These are phyloP conservation scores for Acanthoscelides obtectus DNA, from an alignment of 2,888 invertebrate species.

Conservation along the genomic window DNA sequence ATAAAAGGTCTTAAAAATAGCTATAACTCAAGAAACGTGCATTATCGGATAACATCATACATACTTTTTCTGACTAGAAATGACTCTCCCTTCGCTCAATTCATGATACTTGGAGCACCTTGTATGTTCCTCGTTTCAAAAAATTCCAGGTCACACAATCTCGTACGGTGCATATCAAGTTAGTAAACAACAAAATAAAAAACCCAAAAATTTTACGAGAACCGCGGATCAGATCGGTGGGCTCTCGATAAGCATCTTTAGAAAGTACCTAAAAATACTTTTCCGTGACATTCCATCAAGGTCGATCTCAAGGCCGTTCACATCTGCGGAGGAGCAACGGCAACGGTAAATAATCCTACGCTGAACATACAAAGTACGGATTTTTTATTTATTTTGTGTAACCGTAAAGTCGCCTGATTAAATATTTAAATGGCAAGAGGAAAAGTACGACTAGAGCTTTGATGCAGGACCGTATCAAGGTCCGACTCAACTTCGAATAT, in stretches of 20 bases:
- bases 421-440: neutral
- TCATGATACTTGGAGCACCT: too few species aligned
- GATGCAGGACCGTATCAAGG: neutral
- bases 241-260: neutral
- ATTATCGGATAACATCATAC: too few species aligned
- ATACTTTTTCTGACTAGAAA: too few species aligned
- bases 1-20: too few species aligned
- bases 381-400: neutral
- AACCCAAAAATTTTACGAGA: neutral
- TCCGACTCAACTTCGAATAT: too few species aligned
- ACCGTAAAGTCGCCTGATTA: neutral
- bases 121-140: neutral
- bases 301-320: constrained; percentile 20
- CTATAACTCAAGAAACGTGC: too few species aligned
- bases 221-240: neutral
- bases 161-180: neutral
- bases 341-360: neutral
- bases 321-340: constrained; percentile 1
- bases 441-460: neutral
- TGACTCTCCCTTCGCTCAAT: too few species aligned
- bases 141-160: neutral
- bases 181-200: neutral
- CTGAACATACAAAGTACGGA: neutral
- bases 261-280: neutral
- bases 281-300: constrained; percentile 8